Percentiles rank a stretch among this genome's conserved stretches.
Conservation (phyloP, 2,888 invertebrate genomes). For the Autographa pulchrina region DNA sequence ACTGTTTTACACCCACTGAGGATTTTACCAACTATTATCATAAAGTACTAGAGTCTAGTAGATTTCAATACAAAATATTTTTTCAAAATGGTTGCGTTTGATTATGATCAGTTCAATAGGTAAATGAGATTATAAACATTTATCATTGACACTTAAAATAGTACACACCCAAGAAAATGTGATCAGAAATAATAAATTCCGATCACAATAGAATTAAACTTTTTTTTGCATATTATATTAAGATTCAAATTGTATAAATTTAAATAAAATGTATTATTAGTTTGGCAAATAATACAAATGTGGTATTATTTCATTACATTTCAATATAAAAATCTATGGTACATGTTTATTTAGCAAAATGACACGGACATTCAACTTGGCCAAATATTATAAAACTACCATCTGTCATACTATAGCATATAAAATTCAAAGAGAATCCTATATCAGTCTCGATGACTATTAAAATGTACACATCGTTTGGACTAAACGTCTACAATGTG, state of each 20-base stretch:
- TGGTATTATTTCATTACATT: constrained; percentile 43
- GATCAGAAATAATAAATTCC: constrained; percentile 32
- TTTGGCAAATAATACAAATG: constrained; percentile 49
- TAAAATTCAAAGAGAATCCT: constrained; percentile 10
- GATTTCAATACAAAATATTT: constrained; percentile 30
- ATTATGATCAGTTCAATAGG: constrained; percentile 27
- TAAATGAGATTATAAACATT: constrained; percentile 30
- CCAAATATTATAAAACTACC: constrained; percentile 33
- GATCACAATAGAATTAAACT: constrained; percentile 47
- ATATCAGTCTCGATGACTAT: background rate
- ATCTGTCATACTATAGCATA: constrained; percentile 23
- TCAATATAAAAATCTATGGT: constrained; percentile 52
- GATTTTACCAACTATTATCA: constrained; percentile 30
- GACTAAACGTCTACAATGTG: constrained; percentile 22
- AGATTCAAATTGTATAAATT: constrained; percentile 53
- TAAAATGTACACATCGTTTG: constrained; percentile 7
- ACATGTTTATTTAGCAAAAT: constrained; percentile 54
- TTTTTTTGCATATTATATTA: constrained; percentile 41
- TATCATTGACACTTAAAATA: constrained; percentile 16
- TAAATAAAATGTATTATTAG: constrained; percentile 45
- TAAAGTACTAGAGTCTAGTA: constrained; percentile 31
- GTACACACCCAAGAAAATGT: constrained; percentile 8
- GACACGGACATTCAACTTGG: constrained; percentile 57
- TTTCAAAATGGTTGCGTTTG: constrained; percentile 23
- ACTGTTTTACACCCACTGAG: constrained; percentile 24